Evolutionary conservation across 1,140 invertebrate species (phyloP).

Genomic region (Drosophila fuyamai): DNA sequence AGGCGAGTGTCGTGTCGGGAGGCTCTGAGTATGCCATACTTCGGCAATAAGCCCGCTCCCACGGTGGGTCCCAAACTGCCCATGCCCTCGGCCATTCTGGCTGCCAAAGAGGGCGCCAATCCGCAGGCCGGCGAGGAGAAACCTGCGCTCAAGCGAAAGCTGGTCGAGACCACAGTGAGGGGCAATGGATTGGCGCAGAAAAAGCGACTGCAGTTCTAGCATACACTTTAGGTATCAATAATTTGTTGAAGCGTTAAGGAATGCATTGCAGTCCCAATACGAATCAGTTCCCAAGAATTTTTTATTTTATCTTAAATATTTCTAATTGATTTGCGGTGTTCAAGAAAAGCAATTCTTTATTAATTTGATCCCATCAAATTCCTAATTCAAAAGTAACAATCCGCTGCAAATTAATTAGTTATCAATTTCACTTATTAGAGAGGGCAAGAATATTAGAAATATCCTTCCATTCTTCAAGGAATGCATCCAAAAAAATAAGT

Average conservation of each 20-base stretch:
- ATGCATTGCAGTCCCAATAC: not conserved
- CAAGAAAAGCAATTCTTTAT: too few relatives aligned
- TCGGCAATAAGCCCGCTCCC: constrained; percentile 95
- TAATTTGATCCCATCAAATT: too few relatives aligned
- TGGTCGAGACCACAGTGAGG: constrained; percentile 66
- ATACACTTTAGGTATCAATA: not conserved
- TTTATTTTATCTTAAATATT: not conserved
- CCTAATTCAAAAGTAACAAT: too few relatives aligned
- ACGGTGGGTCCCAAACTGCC: constrained; percentile 93
- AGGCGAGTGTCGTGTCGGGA: constrained; percentile 93
- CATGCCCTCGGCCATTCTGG: constrained; percentile 86
- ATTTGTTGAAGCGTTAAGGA: not conserved
- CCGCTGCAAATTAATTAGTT: too few relatives aligned
- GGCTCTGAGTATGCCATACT: constrained; percentile 93
- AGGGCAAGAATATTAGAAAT: too few relatives aligned
- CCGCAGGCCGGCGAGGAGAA: constrained; percentile 35
- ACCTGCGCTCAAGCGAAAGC: constrained; percentile 53
- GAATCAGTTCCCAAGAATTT: not conserved
- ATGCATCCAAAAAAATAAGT: not conserved
- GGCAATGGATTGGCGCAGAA: constrained; percentile 62
- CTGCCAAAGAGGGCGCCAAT: constrained; percentile 72
- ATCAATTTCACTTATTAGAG: too few relatives aligned
- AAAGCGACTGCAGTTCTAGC: constrained; percentile 65
- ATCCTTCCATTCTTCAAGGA: not conserved
- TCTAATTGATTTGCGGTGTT: too few relatives aligned